Evolutionary conservation across 2,113 vertebrate genomes (phyloP).

Genomic region (Xenopus laevis): DNA sequence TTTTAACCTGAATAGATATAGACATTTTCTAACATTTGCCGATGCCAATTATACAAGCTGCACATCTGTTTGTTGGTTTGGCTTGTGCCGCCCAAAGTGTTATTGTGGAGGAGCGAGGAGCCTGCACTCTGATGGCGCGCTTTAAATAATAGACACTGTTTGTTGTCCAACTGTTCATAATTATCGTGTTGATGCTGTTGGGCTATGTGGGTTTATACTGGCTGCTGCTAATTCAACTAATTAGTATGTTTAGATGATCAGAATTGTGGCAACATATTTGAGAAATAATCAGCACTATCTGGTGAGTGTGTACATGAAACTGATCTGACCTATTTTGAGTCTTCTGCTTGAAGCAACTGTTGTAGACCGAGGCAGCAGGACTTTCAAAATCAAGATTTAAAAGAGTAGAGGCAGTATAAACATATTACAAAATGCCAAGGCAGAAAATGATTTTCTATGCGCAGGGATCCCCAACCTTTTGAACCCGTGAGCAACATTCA

Average conservation of each 20-base stretch:
- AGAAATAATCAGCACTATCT: conserved; percentile 22
- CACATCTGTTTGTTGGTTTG: conserved; percentile 47
- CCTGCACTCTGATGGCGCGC: conserved; percentile 32
- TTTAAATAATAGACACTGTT: conserved; percentile 47
- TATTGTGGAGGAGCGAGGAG: conserved; percentile 34
- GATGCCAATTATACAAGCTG: conserved; percentile 39
- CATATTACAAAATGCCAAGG: too few relatives aligned
- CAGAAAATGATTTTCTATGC: too few relatives aligned
- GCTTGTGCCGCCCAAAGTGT: conserved; percentile 38
- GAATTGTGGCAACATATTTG: conserved; percentile 42
- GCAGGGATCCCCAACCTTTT: too few relatives aligned
- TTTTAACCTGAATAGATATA: conserved; percentile 41
- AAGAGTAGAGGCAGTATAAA: too few relatives aligned
- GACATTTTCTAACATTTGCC: conserved; percentile 38
- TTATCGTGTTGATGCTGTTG: conserved; percentile 45
- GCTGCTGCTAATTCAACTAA: conserved; percentile 44
- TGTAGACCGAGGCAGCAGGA: not conserved
- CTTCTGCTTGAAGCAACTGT: not conserved
- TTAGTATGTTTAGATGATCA: conserved; percentile 43
- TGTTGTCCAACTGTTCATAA: conserved; percentile 46
- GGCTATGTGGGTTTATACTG: conserved; percentile 46
- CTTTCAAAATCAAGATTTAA: too few relatives aligned
- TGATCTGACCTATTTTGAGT: conserved; percentile 30
- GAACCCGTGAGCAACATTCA: too few relatives aligned
- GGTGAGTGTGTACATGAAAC: conserved; percentile 11